A percentile compares a stretch with the other conserved stretches of the same genome.
phyloP scores from a whole-genome alignment of 2,888 invertebrate species.

The Drosophila infuscata region DNA sequence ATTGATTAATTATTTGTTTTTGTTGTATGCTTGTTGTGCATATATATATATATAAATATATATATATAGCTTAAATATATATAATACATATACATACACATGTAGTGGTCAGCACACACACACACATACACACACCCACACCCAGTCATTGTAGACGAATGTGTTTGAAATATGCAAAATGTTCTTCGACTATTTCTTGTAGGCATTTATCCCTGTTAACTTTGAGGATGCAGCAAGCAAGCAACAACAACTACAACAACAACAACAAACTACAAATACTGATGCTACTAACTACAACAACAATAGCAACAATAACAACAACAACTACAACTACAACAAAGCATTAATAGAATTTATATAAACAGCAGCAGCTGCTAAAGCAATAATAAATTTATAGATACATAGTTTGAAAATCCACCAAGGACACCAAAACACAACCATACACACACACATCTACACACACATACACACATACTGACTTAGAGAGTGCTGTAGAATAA shows the following conservation, averaged over 20 bases:
- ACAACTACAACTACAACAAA: slow-evolving; percentile 60
- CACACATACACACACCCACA: slow-evolving; percentile 13
- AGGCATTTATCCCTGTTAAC: slow-evolving; percentile 86
- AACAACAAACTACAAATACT: slow-evolving; percentile 49
- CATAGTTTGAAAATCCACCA: slow-evolving; percentile 34
- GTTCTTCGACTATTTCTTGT: slow-evolving; percentile 78
- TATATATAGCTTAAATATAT: slow-evolving; percentile 35
- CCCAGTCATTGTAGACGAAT: slow-evolving; percentile 33
- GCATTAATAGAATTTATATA: slow-evolving; percentile 66
- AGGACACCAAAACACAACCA: slow-evolving; percentile 10
- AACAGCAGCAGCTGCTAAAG: slow-evolving; percentile 39
- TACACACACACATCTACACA: slow-evolving; percentile 33
- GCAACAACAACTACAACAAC: slow-evolving; percentile 54
- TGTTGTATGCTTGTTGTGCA: slow-evolving; percentile 62
- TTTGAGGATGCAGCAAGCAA: slow-evolving; percentile 82
- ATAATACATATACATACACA: slow-evolving; percentile 27
- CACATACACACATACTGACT: slow-evolving; percentile 20
- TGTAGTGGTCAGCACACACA: slow-evolving; percentile 52
- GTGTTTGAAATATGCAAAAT: slow-evolving; percentile 57
- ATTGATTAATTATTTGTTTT: slow-evolving; percentile 21
- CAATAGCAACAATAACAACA: slow-evolving; percentile 58
- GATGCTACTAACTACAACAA: slow-evolving; percentile 54
- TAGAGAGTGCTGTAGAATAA: slow-evolving; percentile 57
- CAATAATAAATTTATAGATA: slow-evolving; percentile 42
- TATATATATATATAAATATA: slow-evolving; percentile 31